These are phyloP conservation scores for Platanista minor DNA, from an alignment of 2,113 vertebrate genomes.

Conservation along the genomic window DNA sequence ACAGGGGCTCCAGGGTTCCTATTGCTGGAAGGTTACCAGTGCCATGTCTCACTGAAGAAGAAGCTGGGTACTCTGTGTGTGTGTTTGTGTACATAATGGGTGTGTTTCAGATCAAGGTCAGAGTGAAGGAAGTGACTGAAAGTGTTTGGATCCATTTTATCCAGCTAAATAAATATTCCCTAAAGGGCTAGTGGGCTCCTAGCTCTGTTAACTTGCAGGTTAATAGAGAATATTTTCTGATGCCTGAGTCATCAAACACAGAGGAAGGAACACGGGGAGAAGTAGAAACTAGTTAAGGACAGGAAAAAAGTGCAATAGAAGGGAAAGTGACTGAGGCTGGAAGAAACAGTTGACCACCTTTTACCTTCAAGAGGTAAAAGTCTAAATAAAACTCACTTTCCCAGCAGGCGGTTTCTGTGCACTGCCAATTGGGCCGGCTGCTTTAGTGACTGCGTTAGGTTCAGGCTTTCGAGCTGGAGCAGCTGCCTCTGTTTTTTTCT, in stretches of 20 bases:
- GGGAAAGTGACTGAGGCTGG: conserved; percentile 53
- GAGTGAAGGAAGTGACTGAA: not conserved
- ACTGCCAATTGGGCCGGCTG: conserved; percentile 76
- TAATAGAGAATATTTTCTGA: not conserved
- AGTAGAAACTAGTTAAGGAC: conserved; percentile 60
- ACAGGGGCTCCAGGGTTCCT: not conserved
- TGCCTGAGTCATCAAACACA: not conserved
- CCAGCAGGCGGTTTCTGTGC: conserved; percentile 82
- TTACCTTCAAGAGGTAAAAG: conserved; percentile 72
- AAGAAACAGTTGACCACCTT: conserved; percentile 51
- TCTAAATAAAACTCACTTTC: conserved; percentile 86
- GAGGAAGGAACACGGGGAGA: conserved; percentile 36
- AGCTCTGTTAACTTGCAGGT: not conserved
- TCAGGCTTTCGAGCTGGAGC: conserved; percentile 80
- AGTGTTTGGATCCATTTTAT: not conserved
- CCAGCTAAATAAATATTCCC: not conserved
- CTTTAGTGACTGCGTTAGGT: conserved; percentile 76
- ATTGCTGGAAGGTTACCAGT: too few relatives aligned
- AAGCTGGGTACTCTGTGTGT: not conserved
- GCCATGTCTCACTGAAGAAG: not conserved
- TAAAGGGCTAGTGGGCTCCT: not conserved
- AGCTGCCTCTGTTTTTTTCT: conserved; percentile 82
- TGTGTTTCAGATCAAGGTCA: not conserved
- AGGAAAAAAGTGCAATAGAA: conserved; percentile 51
- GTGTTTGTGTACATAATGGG: not conserved